Conservation (phyloP, 2,113 vertebrate genomes). For the Emydocephalus ijimae region DNA sequence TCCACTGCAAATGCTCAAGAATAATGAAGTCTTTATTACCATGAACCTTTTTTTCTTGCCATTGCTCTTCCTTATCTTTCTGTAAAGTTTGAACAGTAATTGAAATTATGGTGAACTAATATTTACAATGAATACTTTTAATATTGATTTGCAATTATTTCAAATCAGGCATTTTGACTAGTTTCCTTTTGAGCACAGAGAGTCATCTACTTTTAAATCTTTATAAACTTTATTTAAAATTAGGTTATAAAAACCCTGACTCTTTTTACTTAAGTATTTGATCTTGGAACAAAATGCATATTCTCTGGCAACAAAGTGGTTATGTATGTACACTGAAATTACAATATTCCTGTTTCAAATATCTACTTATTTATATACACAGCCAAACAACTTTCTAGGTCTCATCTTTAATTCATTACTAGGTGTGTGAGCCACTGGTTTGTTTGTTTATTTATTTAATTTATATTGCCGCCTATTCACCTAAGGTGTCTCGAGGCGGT, state of each 20-base stretch:
- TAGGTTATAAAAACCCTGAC: background rate
- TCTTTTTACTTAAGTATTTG: background rate
- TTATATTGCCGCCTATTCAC: too few species aligned
- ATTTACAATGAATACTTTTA: background rate
- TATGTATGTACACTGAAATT: background rate
- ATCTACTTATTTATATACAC: background rate
- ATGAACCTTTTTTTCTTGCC: constrained; percentile 93
- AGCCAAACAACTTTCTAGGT: background rate
- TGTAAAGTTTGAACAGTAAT: constrained; percentile 50
- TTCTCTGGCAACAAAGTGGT: background rate
- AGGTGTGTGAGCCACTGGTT: background rate
- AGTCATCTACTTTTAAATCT: background rate
- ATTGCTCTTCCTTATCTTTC: constrained; percentile 97
- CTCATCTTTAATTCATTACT: background rate
- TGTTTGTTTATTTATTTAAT: too few species aligned
- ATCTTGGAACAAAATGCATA: background rate
- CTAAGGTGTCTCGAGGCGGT: too few species aligned
- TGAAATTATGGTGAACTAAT: background rate
- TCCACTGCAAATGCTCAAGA: constrained; percentile 94
- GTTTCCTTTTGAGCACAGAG: background rate
- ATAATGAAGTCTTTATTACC: constrained; percentile 91
- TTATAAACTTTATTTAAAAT: background rate
- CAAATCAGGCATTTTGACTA: background rate
- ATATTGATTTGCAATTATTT: background rate
- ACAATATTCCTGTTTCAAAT: background rate